Evolutionary conservation across 2,888 invertebrate species (phyloP), one percentile per base, ranked within the genome.

Genomic region (Rhimphoctona megacephalus): DNA sequence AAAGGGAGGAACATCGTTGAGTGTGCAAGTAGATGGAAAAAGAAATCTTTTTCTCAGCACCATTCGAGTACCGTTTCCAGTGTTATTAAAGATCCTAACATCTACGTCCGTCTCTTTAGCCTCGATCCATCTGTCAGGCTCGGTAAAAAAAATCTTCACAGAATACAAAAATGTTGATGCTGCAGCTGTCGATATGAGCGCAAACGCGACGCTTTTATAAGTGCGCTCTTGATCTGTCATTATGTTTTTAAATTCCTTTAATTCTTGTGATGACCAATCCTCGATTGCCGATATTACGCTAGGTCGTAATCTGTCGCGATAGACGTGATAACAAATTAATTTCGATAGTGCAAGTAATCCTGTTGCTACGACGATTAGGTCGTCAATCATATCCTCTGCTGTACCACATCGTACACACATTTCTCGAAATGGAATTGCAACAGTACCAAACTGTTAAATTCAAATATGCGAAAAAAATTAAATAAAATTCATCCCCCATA

Each of bases 321-420:
- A 76, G 0, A 89, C 33, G 72, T 90, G 89, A 54, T 90, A 85
- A 4, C 89, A 85, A 36, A 90, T 8, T 0, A 90, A 85, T 72
- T 92, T 92, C 5, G 90, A 82, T 2, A 90, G 73, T 7, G 90
- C 89, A 54, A 91, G 85, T 1, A 85, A n/a, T 7, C 89, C 78
- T 17, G 90, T 89, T 6, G 83, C 82, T 8, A 90, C 78, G 43
- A 91, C 69, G 66, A 89, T 87, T 7, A 92, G 67, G 46, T 85
- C 88, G 76, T 91, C 91, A 22, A 92, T 87, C 64, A 90, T 87
- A 5, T 87, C 87, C 54, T 91, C 90, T n/a, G 89, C 86, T 57
- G 90, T 88, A 1, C 90, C 90, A 36, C 92, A 92, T 5, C 88
- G 85, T 0, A 90, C 79, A 22, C 83, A 87, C 14, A 88, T 85